A percentile compares a stretch with the other conserved stretches of the same genome.
phyloP scores from a whole-genome alignment of 1,140 invertebrate species.

The Leptestheria dahalacensis region DNA sequence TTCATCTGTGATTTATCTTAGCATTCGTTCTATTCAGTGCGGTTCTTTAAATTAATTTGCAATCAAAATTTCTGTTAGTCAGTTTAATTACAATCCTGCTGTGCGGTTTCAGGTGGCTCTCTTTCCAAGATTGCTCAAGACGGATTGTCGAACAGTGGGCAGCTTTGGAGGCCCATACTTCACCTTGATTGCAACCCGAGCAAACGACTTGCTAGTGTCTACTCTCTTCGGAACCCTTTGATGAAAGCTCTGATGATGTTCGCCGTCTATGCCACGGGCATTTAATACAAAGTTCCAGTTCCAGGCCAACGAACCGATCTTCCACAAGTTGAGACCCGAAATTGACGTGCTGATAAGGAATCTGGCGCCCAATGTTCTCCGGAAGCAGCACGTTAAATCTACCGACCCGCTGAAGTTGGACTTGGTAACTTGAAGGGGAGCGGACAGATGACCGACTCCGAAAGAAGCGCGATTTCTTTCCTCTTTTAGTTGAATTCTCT shows the following conservation, averaged over 20 bases:
- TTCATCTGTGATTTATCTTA: too few species aligned
- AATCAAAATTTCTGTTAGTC: too few species aligned
- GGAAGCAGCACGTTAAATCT: background rate
- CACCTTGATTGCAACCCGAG: background rate
- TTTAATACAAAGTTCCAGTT: background rate
- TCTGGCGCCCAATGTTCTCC: background rate
- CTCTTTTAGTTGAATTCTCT: too few species aligned
- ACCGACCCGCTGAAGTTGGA: background rate
- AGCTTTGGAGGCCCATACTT: background rate
- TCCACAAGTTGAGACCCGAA: background rate
- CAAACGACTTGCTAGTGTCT: background rate
- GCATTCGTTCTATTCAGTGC: too few species aligned
- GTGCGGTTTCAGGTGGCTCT: background rate
- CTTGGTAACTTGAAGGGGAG: too few species aligned
- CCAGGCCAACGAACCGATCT: background rate
- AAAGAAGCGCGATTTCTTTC: too few species aligned
- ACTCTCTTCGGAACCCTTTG: background rate
- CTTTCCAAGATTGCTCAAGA: constrained; percentile 6
- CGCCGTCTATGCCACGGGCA: background rate
- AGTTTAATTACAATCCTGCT: background rate
- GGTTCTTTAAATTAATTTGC: too few species aligned
- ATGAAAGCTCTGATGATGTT: background rate
- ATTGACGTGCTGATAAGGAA: background rate
- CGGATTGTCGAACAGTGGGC: constrained; percentile 3
- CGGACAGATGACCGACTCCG: too few species aligned